Percentiles rank a stretch among this genome's conserved stretches.
phyloP scores from a whole-genome alignment of 1,140 invertebrate genomes.

The Maniola jurtina region DNA sequence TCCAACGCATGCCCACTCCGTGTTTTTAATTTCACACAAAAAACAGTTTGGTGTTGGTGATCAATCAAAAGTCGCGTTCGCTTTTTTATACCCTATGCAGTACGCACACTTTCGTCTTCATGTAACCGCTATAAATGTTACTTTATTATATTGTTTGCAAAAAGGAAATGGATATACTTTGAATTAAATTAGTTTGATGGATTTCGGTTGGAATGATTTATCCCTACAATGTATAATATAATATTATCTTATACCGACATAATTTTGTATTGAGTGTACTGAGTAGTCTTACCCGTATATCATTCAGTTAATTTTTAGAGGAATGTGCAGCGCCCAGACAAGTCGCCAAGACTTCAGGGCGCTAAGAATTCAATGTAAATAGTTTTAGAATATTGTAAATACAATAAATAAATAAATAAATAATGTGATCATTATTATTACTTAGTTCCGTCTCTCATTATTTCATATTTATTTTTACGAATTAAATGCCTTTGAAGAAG shows the following conservation, averaged over 20 bases:
- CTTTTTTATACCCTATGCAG: conserved; percentile 72
- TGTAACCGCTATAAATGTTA: conserved; percentile 73
- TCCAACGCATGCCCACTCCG: conserved; percentile 71
- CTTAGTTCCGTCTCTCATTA: neutral
- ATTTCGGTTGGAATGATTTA: conserved; percentile 50
- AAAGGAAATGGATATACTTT: conserved; percentile 71
- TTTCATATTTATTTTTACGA: too few species aligned
- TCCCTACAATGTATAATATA: too few species aligned
- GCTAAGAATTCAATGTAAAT: too few species aligned
- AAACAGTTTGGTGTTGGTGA: conserved; percentile 70
- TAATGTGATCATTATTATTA: conserved; percentile 22
- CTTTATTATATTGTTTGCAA: conserved; percentile 74
- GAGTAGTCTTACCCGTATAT: too few species aligned
- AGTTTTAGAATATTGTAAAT: too few species aligned
- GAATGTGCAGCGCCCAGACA: too few species aligned
- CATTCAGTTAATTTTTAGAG: too few species aligned
- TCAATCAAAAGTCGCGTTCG: conserved; percentile 74
- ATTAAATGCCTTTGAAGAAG: too few species aligned
- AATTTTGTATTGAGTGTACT: too few species aligned
- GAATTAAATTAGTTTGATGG: conserved; percentile 72
- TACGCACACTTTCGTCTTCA: conserved; percentile 69
- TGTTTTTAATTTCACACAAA: conserved; percentile 78
- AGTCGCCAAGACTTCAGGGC: too few species aligned
- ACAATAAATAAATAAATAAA: too few species aligned
- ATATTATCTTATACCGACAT: too few species aligned